Evolutionary conservation across 2,797 vertebrate species (phyloP), one percentile per base, ranked within the genome.

Genomic region (Nannoperca australis): DNA sequence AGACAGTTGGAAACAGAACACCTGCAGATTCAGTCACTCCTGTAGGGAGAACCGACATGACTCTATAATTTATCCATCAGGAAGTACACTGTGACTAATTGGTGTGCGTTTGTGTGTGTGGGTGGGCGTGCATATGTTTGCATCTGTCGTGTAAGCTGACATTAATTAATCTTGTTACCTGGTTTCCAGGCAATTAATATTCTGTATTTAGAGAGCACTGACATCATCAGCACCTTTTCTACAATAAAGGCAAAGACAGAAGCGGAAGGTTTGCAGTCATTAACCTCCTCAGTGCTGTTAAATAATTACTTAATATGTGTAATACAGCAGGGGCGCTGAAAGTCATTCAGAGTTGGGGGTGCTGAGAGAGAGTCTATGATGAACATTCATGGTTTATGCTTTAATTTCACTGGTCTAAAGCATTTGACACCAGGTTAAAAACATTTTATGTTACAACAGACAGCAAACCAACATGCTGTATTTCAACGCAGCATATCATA

Each of bases 91-190:
- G 22, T 42, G 30, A 58, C 63, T 89, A 85, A 88, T 87, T 83
- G 51, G 80, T 71, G 67, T 77, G 65, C 3, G 8, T 73, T 22
- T 81, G 55, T 66, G 67, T 49, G 71, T 34, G 47, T 45, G 17
- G 60, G 58, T 32, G 24, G 4, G 30, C 3, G 18, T 40, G 51
- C 59, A 30, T 5, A 11, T 73, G 30, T 45, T 59, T 73, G 44
- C 70, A 9, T 40, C 54, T 49, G 53, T 67, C 67, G 70, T 80
- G 64, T 63, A 15, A 8, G 0, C 50, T 81, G 72, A 83, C 81
- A 84, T 81, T 85, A 83, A 87, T 88, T 89, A 79, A 84, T 88
- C 70, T 40, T 74, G 75, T 85, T 81, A 80, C 58, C 70, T 68
- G 30, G 50, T 78, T 88, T 85, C 61, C 59, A 60, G 47, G 71